These are phyloP conservation scores for Euura lappo DNA, from an alignment of 1,140 invertebrate species.

Conservation along the genomic window DNA sequence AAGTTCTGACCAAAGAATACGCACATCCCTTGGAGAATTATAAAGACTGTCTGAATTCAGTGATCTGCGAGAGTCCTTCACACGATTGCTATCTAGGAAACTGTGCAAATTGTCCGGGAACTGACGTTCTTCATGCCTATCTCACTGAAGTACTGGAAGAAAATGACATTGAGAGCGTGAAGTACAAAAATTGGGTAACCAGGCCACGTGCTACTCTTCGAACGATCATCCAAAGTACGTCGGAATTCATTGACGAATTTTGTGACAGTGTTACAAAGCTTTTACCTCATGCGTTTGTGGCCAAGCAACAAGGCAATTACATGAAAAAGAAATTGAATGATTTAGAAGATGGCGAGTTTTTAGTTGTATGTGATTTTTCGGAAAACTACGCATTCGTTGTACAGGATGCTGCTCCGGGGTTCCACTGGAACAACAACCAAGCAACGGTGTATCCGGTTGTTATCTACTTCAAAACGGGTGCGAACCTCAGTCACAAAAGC, in stretches of 20 bases:
- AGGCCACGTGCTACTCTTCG: slow-evolving; percentile 17
- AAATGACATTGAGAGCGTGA: slow-evolving; percentile 16
- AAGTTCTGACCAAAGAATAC: slow-evolving; percentile 2
- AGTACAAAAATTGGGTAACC: slow-evolving; percentile 20
- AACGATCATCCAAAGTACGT: background rate
- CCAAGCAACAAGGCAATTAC: slow-evolving; percentile 29
- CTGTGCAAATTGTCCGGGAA: slow-evolving; percentile 20
- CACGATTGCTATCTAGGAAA: slow-evolving; percentile 17
- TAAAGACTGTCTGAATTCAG: slow-evolving; percentile 17
- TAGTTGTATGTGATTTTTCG: slow-evolving; percentile 31
- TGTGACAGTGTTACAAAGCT: slow-evolving; percentile 17
- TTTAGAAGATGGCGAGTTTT: slow-evolving; percentile 23
- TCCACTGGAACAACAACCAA: slow-evolving; percentile 43
- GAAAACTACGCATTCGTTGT: slow-evolving; percentile 43
- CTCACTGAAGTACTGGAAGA: slow-evolving; percentile 13
- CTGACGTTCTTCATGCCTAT: slow-evolving; percentile 1
- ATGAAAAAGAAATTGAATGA: slow-evolving; percentile 24
- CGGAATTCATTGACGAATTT: slow-evolving; percentile 25
- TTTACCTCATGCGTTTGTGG: slow-evolving; percentile 29
- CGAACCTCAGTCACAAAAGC: slow-evolving; percentile 21
- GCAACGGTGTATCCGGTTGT: slow-evolving; percentile 38
- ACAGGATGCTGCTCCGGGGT: slow-evolving; percentile 41
- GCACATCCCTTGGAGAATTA: slow-evolving; percentile 16
- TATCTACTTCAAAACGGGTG: slow-evolving; percentile 25
- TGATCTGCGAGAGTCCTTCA: slow-evolving; percentile 13